Evolutionary conservation across 2,888 invertebrate species (phyloP).

Genomic region (Elaeidobius kamerunicus): DNA sequence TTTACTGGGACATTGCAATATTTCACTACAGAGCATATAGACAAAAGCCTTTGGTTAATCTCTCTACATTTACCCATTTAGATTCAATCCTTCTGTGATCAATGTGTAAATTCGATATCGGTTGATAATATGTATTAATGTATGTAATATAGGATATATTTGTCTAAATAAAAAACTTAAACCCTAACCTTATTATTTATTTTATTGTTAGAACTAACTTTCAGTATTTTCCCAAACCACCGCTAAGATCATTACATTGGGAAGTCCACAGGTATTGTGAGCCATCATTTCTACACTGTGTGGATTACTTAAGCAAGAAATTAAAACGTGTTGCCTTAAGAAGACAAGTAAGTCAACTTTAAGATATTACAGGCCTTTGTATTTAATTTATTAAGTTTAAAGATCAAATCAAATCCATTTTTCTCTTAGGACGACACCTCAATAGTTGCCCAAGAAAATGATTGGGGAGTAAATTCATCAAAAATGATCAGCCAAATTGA

Average conservation of each 20-base stretch:
- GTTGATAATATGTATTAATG: no score
- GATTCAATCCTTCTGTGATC: no score
- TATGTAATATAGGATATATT: no score
- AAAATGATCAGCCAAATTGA: conserved; percentile 50
- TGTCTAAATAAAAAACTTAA: no score
- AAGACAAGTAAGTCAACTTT: conserved; percentile 20
- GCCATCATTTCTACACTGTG: conserved; percentile 54
- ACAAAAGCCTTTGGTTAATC: no score
- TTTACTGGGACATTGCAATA: no score
- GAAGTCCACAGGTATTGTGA: conserved; percentile 58
- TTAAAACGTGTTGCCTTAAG: conserved; percentile 48
- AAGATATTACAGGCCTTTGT: not conserved
- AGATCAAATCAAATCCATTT: not conserved
- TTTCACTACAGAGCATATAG: no score
- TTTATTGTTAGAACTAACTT: conserved; percentile 44
- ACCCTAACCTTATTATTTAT: conserved; percentile 3
- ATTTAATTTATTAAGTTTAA: conserved; percentile 11
- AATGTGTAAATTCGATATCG: no score
- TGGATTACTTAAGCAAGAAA: conserved; percentile 53
- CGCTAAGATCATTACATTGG: conserved; percentile 59
- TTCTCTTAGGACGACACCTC: conserved; percentile 51
- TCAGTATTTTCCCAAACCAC: conserved; percentile 55
- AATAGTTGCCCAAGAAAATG: conserved; percentile 50
- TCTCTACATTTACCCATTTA: no score
- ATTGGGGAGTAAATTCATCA: conserved; percentile 48